A percentile compares a stretch with the other conserved stretches of the same genome.
Evolutionary conservation across 2,113 vertebrate genomes (phyloP).

Genomic region (Carassius gibelio): DNA sequence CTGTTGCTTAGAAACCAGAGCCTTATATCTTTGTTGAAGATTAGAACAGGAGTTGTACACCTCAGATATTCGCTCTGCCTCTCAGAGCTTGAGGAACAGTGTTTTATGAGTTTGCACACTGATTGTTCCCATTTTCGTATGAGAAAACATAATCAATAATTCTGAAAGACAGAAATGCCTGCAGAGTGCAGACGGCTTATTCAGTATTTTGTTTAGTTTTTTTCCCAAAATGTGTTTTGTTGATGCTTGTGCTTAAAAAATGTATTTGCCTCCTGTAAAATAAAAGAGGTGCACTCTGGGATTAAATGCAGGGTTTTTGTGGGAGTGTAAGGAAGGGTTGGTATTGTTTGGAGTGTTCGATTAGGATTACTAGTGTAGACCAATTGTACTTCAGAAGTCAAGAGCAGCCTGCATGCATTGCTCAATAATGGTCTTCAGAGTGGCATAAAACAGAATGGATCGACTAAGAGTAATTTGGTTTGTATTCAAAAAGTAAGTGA

Average conservation of each 20-base stretch:
- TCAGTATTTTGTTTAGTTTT: not conserved
- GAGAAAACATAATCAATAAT: slow-evolving; percentile 18
- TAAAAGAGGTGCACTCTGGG: not conserved
- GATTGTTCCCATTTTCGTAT: not conserved
- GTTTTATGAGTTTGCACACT: not conserved
- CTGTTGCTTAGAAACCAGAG: slow-evolving; percentile 80
- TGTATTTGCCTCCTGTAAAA: not conserved
- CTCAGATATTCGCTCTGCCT: slow-evolving; percentile 1
- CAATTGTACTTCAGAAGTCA: not conserved
- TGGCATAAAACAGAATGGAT: not conserved
- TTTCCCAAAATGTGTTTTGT: not conserved
- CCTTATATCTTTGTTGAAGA: slow-evolving; percentile 71
- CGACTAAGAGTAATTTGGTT: not conserved
- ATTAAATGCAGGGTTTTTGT: not conserved
- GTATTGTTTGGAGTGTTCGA: not conserved
- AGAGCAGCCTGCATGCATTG: slow-evolving; percentile 5
- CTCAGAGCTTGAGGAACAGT: slow-evolving; percentile 13
- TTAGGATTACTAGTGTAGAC: not conserved
- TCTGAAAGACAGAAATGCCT: not conserved
- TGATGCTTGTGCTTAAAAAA: not conserved
- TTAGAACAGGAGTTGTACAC: slow-evolving; percentile 57
- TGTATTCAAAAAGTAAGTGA: not conserved
- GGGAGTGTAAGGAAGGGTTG: not conserved
- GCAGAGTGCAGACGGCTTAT: not conserved
- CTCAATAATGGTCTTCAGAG: not conserved